phyloP scores from a whole-genome alignment of 2,888 invertebrate species.

The Hofmannophila pseudospretella region DNA sequence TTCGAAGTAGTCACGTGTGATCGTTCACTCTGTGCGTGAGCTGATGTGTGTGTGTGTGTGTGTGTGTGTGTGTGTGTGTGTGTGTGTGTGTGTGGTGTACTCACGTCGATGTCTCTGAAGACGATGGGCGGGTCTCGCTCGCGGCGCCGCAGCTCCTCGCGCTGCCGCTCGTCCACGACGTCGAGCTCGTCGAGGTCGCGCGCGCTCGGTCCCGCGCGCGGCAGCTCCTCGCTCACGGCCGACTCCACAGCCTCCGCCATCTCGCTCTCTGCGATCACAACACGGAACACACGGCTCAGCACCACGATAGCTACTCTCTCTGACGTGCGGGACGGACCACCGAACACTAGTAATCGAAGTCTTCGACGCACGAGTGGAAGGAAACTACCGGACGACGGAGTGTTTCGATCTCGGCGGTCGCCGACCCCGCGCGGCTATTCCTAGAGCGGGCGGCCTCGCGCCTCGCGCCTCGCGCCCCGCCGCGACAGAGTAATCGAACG shows the following conservation, averaged over 20 bases:
- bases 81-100: constrained; percentile 34
- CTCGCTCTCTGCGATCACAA: constrained; percentile 11
- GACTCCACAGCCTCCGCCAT: constrained; percentile 65
- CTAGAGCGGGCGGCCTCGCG: too few relatives aligned
- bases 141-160: constrained; percentile 84
- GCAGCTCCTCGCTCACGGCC: constrained; percentile 29
- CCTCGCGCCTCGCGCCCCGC: too few relatives aligned
- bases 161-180: constrained; percentile 80
- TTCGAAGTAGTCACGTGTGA: too few relatives aligned
- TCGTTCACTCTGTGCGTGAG: too few relatives aligned
- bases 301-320: not conserved
- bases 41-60: too few relatives aligned
- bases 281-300: not conserved
- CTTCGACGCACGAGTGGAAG: constrained; percentile 4
- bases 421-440: too few relatives aligned
- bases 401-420: too few relatives aligned
- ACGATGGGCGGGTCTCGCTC: constrained; percentile 88
- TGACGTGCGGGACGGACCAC: not conserved
- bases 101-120: constrained; percentile 85
- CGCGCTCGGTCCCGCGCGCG: constrained; percentile 29
- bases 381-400: too few relatives aligned
- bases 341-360: not conserved
- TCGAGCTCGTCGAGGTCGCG: constrained; percentile 37
- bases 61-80: too few relatives aligned
- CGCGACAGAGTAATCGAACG: too few relatives aligned